Conservation (phyloP, 2,113 vertebrate genomes). For the Gambusia affinis region DNA sequence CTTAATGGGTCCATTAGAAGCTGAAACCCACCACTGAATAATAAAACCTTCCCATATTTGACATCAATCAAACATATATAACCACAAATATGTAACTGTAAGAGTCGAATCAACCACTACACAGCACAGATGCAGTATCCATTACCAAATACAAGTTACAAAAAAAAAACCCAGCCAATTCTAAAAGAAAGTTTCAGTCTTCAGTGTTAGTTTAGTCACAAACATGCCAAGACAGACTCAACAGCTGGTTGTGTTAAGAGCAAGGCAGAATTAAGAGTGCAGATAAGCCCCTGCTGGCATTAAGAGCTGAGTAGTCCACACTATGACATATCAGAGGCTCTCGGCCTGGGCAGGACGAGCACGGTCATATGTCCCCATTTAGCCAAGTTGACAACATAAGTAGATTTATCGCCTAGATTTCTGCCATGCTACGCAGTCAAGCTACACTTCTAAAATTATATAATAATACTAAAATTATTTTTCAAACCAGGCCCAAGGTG, state of each 20-base stretch:
- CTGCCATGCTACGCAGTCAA: constrained; percentile 38
- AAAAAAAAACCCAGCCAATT: not conserved
- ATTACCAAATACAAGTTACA: not conserved
- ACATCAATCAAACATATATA: not conserved
- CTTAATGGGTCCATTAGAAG: constrained; percentile 1
- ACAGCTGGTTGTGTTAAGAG: constrained; percentile 49
- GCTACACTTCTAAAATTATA: constrained; percentile 10
- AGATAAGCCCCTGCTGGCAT: constrained; percentile 63
- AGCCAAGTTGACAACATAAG: constrained; percentile 60
- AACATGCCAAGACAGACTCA: constrained; percentile 25
- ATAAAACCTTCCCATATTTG: not conserved
- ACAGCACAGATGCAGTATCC: not conserved
- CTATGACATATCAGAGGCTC: constrained; percentile 53
- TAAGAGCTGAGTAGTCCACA: constrained; percentile 41
- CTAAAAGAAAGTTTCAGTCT: not conserved
- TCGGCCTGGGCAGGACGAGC: constrained; percentile 39
- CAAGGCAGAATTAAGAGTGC: constrained; percentile 61
- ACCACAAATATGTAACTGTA: constrained; percentile 1
- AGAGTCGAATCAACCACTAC: not conserved
- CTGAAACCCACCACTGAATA: not conserved
- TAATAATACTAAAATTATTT: no score
- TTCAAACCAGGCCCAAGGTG: no score
- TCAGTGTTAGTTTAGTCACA: constrained; percentile 12
- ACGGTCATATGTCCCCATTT: constrained; percentile 58
- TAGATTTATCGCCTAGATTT: constrained; percentile 58